These are phyloP conservation scores for Crioceris asparagi DNA, from an alignment of 2,888 invertebrate species.

Conservation along the genomic window DNA sequence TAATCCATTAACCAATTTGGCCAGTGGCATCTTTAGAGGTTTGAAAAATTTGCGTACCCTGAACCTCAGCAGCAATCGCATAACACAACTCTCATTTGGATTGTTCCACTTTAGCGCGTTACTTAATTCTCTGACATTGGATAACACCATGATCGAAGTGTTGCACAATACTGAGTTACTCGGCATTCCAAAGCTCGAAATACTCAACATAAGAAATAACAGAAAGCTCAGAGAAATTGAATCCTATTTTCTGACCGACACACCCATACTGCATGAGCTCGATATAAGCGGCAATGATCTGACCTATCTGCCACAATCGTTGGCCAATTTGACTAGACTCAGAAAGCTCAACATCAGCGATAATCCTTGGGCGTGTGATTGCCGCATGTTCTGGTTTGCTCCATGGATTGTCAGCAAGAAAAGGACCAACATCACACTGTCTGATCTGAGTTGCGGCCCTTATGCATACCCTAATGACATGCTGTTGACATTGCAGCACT, in stretches of 20 bases:
- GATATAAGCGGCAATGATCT: constrained; percentile 62
- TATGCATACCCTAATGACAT: constrained; percentile 58
- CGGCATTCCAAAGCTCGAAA: constrained; percentile 49
- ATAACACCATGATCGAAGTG: constrained; percentile 54
- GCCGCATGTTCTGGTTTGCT: constrained; percentile 45
- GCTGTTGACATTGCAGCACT: constrained; percentile 55
- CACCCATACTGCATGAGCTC: constrained; percentile 47
- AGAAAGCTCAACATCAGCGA: constrained; percentile 55
- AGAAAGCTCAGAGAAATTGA: constrained; percentile 50
- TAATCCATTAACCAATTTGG: constrained; percentile 50
- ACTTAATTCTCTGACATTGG: constrained; percentile 50
- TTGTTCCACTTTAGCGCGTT: constrained; percentile 54
- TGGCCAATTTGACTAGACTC: constrained; percentile 53
- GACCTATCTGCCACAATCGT: constrained; percentile 57
- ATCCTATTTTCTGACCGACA: constrained; percentile 50
- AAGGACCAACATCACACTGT: constrained; percentile 38
- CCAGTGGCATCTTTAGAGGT: constrained; percentile 49
- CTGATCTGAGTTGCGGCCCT: constrained; percentile 53
- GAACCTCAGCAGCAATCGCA: constrained; percentile 48
- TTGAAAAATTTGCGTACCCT: constrained; percentile 45
- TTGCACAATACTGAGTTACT: constrained; percentile 56
- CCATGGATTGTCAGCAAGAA: constrained; percentile 36
- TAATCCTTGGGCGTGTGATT: constrained; percentile 81
- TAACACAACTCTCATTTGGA: constrained; percentile 45
- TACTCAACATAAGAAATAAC: constrained; percentile 53